Evolutionary conservation across 2,113 vertebrate genomes (phyloP), one percentile per base, ranked within the genome.

Genomic region (Progne subis): DNA sequence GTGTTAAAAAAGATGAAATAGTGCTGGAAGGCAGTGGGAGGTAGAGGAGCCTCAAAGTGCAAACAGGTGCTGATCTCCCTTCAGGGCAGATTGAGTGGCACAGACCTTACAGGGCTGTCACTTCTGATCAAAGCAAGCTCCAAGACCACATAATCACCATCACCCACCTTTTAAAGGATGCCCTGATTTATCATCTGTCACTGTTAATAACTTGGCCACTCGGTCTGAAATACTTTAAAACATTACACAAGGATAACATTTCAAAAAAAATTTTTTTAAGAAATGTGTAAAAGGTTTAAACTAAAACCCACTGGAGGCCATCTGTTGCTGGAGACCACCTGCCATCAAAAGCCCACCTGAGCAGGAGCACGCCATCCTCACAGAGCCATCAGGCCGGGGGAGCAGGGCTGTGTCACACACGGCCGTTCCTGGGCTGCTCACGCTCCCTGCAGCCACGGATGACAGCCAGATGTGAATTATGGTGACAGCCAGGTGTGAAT

Each of bases 61-160:
- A 98, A 98, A 98, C 98, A 98, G 99, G 99, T 98, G 98, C 98
- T 97, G 98, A 95, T 94, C 89, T 94, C 96, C 97, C 97, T 94
- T 80, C 79, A 79, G 90, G 97, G 98, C 97, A 96, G 97, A 95
- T 95, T 87, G 95, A 84, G 91, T 91, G 80, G 92, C 94, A 93
- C 88, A 97, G 97, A 97, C 97, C 97, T 95, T 94, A 95, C 93
- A 96, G 96, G 98, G 98, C 95, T 98, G 98, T 98, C 97, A 97
- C 95, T 95, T 71, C 91, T 97, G 98, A 99, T 99, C 98, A 99
- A 99, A 99, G 99, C 78, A 49, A 68, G 96, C 97, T 96, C 93
- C 97, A 97, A 95, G 96, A 95, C 97, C 97, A 96, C 97, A 92
- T 97, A 98, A 97, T 98, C 98, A 97, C 97, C 90, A n/a, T 86